Conservation (phyloP, 1,140 invertebrate genomes). For the Heliconius congener region DNA sequence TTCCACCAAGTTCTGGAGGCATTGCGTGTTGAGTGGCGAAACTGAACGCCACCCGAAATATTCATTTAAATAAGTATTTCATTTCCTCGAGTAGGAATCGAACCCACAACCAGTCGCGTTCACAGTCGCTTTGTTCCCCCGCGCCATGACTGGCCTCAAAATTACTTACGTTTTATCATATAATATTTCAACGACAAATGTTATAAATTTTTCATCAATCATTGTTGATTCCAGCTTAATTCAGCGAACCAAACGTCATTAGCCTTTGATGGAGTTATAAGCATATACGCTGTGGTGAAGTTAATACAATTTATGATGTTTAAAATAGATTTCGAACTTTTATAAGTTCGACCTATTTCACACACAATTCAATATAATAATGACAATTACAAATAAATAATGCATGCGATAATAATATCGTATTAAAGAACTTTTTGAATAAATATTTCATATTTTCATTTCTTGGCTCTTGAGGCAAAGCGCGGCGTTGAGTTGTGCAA, state of each 20-base stretch:
- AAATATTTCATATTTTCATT: no score
- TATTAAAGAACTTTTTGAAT: no score
- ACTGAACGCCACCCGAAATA: no score
- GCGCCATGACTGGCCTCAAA: neutral
- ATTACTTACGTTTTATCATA: neutral
- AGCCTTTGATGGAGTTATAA: neutral
- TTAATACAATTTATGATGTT: neutral
- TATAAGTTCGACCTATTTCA: neutral
- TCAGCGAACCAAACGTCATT: neutral
- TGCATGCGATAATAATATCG: neutral
- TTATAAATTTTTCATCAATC: constrained; percentile 7
- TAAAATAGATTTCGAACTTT: neutral
- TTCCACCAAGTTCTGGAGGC: no score
- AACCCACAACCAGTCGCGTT: no score
- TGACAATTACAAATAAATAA: neutral
- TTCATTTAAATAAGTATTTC: no score
- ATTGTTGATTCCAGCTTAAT: neutral
- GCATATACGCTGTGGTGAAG: neutral
- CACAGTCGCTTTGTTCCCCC: neutral
- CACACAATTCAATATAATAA: neutral
- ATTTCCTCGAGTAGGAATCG: no score
- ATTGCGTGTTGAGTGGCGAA: no score
- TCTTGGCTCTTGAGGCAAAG: no score
- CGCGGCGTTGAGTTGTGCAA: no score
- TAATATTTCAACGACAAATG: constrained; percentile 21